A percentile compares a stretch with the other conserved stretches of the same genome.
phyloP scores from a whole-genome alignment of 2,113 vertebrate genomes.

The Malurus elegans region DNA sequence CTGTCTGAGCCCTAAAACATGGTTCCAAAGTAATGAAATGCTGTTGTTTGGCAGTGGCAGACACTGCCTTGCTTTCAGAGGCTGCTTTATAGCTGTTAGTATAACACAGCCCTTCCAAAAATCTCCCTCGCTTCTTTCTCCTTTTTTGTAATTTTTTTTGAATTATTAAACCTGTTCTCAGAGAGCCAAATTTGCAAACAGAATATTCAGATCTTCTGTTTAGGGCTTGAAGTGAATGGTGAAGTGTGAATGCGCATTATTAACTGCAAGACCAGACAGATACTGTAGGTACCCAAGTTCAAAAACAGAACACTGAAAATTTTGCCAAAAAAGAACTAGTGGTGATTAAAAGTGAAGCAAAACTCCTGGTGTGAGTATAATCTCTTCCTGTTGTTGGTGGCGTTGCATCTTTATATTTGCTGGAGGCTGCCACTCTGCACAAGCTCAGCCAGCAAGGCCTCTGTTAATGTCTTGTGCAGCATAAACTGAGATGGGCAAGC shows the following conservation, averaged over 20 bases:
- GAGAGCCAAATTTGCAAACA: not conserved
- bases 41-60: not conserved
- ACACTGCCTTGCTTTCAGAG: not conserved
- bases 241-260: not conserved
- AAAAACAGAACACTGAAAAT: not conserved
- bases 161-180: not conserved
- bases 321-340: not conserved
- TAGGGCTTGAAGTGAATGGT: not conserved
- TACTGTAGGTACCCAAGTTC: not conserved
- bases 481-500: not conserved
- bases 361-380: not conserved
- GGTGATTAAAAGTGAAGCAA: not conserved
- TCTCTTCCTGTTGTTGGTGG: not conserved
- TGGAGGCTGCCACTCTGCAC: not conserved
- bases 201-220: not conserved
- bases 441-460: not conserved
- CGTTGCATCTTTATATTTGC: not conserved
- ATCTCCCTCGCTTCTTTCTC: fast-evolving
- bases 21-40: not conserved
- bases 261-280: not conserved
- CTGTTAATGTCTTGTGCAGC: not conserved
- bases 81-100: not conserved
- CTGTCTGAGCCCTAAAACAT: not conserved
- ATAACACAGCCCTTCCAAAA: not conserved
- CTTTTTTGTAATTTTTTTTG: too few species aligned